Base-by-base conservation (phyloP, 2,797 vertebrate species). In the Silurus lanzhouensis region DNA sequence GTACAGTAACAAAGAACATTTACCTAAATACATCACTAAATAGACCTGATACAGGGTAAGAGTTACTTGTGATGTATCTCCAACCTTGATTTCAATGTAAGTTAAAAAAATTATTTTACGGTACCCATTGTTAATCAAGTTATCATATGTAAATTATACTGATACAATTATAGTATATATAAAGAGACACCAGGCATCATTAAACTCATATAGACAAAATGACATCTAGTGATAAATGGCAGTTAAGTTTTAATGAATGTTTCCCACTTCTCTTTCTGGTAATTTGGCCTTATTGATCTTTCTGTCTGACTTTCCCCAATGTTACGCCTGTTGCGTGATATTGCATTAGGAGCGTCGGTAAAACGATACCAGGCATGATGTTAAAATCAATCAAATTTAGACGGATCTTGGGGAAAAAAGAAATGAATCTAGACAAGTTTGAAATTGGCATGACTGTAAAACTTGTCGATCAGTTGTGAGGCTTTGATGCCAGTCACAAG, bases 401-500 rank as follows among this genome's bases (percentile, higher is more conserved):
- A 66, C 64, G 10, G 5, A 58, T 58, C 19, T 31, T 20, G 22
- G 5, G 2, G n/a, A 25, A 4, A 10, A 13, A 31, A 14, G 10
- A n/a, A 57, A 57, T 31, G 48, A 84, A 77, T 46, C 55, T 60
- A 20, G 76, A 80, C 55, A 79, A 60, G 52, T 31, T 44, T 60
- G 57, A 63, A 80, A 68, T 78, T 60, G 25, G 25, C 48, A 38
- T 84, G 27, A 46, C 61, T 20, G 57, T 63, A 57, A 63, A 83
- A 63, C 19, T 17, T 75, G 82, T 58, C n/a, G 81, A 88, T 83
- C 89, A 72, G 27, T 84, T 88, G 57, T 64, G 83, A 89, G 2
- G 25, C 60, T 89, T 90, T 88, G 87, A 91, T 91, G 91, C 82
- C 81, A 92, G 93, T 91, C 90, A 84, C 89, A 79, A 88, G 92